These are phyloP conservation scores for Caranx ignobilis DNA, from an alignment of 2,113 vertebrate genomes.

Conservation along the genomic window DNA sequence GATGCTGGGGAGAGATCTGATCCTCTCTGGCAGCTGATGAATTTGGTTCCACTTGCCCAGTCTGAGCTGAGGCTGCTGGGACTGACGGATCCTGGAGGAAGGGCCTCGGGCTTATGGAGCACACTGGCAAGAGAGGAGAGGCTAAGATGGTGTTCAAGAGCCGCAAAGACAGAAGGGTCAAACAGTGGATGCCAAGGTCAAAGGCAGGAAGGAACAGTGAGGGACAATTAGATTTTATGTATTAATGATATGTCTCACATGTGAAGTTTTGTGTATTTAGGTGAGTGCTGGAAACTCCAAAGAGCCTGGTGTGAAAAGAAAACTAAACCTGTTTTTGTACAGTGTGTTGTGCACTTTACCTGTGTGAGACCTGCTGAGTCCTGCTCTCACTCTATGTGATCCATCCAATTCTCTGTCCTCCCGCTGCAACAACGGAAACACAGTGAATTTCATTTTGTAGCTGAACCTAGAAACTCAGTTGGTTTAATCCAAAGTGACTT, in stretches of 20 bases:
- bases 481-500: no score
- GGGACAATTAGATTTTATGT: neutral
- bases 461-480: no score
- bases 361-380: constrained; percentile 73
- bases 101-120: constrained; percentile 55
- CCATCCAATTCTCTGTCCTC: constrained; percentile 55
- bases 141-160: neutral
- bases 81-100: constrained; percentile 19
- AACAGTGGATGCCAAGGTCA: neutral
- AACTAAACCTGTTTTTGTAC: neutral
- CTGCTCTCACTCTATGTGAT: constrained; percentile 46
- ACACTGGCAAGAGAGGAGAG: constrained; percentile 49
- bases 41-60: neutral
- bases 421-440: constrained; percentile 44
- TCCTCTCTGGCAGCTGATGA: constrained; percentile 19
- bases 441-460: neutral
- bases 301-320: neutral
- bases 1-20: constrained; percentile 12
- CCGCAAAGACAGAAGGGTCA: neutral
- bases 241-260: neutral
- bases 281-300: neutral
- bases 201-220: neutral
- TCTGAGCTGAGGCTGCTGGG: constrained; percentile 9
- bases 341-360: constrained; percentile 37
- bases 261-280: no score